These are phyloP conservation scores for Sprattus sprattus DNA, from an alignment of 2,113 vertebrate species.

Conservation along the genomic window DNA sequence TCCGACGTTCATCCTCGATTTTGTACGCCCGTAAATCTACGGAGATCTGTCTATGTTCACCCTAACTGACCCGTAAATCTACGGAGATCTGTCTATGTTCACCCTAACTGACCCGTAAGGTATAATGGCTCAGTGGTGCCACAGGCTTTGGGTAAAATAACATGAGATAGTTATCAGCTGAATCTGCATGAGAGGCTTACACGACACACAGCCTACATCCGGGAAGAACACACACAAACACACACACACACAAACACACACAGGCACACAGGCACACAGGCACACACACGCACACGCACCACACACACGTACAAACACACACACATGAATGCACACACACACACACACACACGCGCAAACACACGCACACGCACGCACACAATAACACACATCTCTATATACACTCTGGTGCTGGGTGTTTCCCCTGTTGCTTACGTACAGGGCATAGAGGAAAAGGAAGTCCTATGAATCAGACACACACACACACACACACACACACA, in stretches of 20 bases:
- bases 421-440: not conserved
- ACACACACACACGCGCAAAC: not conserved
- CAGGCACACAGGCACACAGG: not conserved
- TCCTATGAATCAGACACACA: not conserved
- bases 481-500: not conserved
- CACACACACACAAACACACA: not conserved
- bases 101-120: not conserved
- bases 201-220: not conserved
- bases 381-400: not conserved
- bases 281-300: not conserved
- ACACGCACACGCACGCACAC: not conserved
- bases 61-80: not conserved
- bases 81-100: not conserved
- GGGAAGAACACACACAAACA: not conserved
- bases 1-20: not conserved
- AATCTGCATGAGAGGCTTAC: slow-evolving; percentile 9
- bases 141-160: not conserved
- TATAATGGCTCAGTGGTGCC: not conserved
- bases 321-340: not conserved
- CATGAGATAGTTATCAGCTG: slow-evolving; percentile 6
- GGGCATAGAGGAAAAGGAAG: slow-evolving; percentile 1
- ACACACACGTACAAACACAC: not conserved
- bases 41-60: not conserved
- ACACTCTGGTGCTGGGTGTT: not conserved
- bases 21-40: not conserved